Base-by-base conservation (phyloP, 2,113 vertebrate genomes). In the Rafetus swinhoei region DNA sequence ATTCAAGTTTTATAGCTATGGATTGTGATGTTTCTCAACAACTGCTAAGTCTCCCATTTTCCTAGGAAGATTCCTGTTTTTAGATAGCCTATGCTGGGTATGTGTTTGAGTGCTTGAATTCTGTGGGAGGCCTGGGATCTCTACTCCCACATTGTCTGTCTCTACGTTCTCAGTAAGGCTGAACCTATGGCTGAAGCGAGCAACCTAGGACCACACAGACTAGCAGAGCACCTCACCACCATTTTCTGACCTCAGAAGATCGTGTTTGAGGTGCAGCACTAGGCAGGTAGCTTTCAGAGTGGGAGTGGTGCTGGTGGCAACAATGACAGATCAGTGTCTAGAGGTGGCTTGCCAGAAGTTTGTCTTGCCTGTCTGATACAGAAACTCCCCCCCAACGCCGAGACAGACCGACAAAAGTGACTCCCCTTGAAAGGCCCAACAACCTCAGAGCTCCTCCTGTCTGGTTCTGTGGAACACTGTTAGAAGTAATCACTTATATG, bases 321-420 rank as follows among this genome's bases (percentile, higher is more conserved):
- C 59, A 27, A 29, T 69, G 19, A 53, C 45, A 2, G 18, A 55
- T 29, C 84, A 54, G n/a, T 22, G 9, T 80, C 79, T 22, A 0
- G 4, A 29, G 4, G 59, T 52, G 22, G 39, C 22, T 3, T 4
- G 2, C 10, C 21, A 55, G 32, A 45, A 84, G 19, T 22, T 80
- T 77, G 53, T 27, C 84, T 81, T 54, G 15, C 21, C 60, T 13
- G 7, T 16, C 77, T 25, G 25, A 85, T 72, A 72, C 65, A 72
- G 83, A 81, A 35, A 13, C 50, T 27, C 65, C 81, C 62, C 82
- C 39, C 39, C 3, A 5, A 45, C 39, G 5, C 4, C 3, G 4
- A 45, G 32, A 6, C 32, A 72, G 55, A 27, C 3, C 84, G 84
- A 54, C 60, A 45, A 2, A 2, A 0, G 1, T 60, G 24, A 60